Base-by-base conservation (phyloP, 1,140 invertebrate species). In the Ips typographus region DNA sequence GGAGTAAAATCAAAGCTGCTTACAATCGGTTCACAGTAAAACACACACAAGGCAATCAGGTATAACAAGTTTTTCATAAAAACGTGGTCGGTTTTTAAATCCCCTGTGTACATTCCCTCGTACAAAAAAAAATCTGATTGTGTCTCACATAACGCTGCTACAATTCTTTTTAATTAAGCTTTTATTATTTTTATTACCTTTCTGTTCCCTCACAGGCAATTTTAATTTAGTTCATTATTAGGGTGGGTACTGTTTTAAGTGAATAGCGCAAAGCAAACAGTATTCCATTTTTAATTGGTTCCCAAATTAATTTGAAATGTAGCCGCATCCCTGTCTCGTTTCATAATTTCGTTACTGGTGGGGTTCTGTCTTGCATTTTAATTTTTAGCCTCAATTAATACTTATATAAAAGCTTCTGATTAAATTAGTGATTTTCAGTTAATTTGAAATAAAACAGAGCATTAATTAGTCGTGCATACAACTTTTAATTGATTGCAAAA, bases 281-380 rank as follows among this genome's bases (percentile, higher is more conserved):
- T 56, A 56, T 56, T n/a, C 53, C 38, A 37, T 56, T 56, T 56
- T 56, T 56, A 56, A 56, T 56, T 56, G 53, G 53, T 36, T 56
- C 37, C 39, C 53, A 40, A 56, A 56, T 56, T 56, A 40, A 56
- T 36, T 37, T 56, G 22, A 56, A 37, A 56, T 38, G 53, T 39
- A 36, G 38, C 38, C 39, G 37, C 38, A 8, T n/a, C 5, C 37
- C 42, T 60, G 58, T 40, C 44, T 22, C 44, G 44, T 6, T 49
- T 49, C 22, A 22, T 49, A 6, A 22, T 49, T 49, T 49, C 44
- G 1, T 49, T 49, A 1, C 43, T 8, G 43, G 8, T 8, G 43
- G 8, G 43, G 44, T 49, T 22, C 44, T 22, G 22, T 8, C 7
- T 49, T 49, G 44, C 44, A 22, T 22, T 22, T 22, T 22, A 22